These are phyloP conservation scores for Holocentrus rufus DNA, from an alignment of 2,797 vertebrate species.

Conservation along the genomic window DNA sequence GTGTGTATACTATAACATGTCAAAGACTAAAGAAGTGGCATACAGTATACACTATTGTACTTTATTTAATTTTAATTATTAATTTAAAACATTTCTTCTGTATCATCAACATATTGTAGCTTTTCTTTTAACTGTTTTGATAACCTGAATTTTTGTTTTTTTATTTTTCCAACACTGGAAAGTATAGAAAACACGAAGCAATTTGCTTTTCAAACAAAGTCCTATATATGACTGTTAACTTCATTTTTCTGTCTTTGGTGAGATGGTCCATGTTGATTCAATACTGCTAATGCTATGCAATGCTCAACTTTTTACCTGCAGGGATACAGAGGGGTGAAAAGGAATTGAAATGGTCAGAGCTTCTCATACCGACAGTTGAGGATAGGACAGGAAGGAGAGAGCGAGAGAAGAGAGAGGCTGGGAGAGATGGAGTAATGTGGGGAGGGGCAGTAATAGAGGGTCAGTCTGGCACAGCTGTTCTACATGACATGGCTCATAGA, in stretches of 20 bases:
- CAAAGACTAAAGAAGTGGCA: no score
- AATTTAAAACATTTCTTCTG: neutral
- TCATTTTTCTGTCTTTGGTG: neutral
- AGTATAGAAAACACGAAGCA: neutral
- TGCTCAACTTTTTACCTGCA: slow-evolving; percentile 2
- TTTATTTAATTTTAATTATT: no score
- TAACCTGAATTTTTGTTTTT: neutral
- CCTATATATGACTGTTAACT: neutral
- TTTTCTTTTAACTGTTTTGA: neutral
- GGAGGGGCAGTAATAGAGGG: slow-evolving; percentile 49
- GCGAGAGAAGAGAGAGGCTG: slow-evolving; percentile 10
- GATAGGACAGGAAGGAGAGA: slow-evolving; percentile 5
- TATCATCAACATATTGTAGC: neutral
- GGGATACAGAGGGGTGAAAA: slow-evolving; percentile 3
- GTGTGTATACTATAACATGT: no score
- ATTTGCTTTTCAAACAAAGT: neutral
- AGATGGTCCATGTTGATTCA: slow-evolving; percentile 8
- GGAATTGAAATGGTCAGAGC: neutral
- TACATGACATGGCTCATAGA: slow-evolving; percentile 71
- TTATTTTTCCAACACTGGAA: neutral
- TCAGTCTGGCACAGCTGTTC: slow-evolving; percentile 64
- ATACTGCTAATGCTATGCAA: neutral
- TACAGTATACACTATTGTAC: no score
- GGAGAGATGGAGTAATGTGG: slow-evolving; percentile 38
- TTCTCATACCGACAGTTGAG: neutral